Evolutionary conservation across 30 jellyfish, hydroid and myxozoan species (phyloP), one percentile per base, ranked within the genome.

Genomic region (Cassiopea andromeda): DNA sequence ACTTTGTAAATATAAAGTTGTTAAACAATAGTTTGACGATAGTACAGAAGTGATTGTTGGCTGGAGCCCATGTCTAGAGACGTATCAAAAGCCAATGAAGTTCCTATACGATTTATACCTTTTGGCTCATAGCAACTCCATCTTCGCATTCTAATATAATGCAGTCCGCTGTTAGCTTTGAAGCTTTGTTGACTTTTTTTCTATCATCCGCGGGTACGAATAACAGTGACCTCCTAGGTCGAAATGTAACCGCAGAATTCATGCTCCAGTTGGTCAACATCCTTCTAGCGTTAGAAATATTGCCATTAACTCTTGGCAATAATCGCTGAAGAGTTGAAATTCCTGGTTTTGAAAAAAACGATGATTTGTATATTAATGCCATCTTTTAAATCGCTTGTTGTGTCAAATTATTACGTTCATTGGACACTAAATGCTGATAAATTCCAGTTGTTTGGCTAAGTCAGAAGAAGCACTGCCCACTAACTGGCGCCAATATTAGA

Each of bases 121-220:
- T 94, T 78, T 82, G 73, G 60, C 50, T 85, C 82, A 90, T 78
- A 2, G 99, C 99, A 45, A 94, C 99, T 7, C 98, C 99, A 87
- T 94, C 99, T 70, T 94, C 99, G 72, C 98, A 94, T 69, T 94
- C 99, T n/a, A 91, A 82, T 2, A 87, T 88, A 46, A 94, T 91
- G 87, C 97, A 77, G 59, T 94, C 99, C 44, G 99, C 99, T 12
- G 74, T 75, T 58, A 92, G 78, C 18, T 73, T 64, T 18, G 96
- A 18, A 1, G 98, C 97, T 76, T 96, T 96, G 14, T 77, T 73
- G 67, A 96, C 81, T 73, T 96, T 96, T 78, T 88, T 89, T 64
- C 6, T 64, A 60, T 92, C 97, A 85, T 92, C 93, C 1, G 98
- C 99, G 19, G 99, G 99, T 1, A 96, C 99, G 72, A 92, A 96